Percentiles rank a stretch among this genome's conserved stretches.
Conservation (phyloP, 2,797 vertebrate genomes). For the Brachyrhaphis roseni region DNA sequence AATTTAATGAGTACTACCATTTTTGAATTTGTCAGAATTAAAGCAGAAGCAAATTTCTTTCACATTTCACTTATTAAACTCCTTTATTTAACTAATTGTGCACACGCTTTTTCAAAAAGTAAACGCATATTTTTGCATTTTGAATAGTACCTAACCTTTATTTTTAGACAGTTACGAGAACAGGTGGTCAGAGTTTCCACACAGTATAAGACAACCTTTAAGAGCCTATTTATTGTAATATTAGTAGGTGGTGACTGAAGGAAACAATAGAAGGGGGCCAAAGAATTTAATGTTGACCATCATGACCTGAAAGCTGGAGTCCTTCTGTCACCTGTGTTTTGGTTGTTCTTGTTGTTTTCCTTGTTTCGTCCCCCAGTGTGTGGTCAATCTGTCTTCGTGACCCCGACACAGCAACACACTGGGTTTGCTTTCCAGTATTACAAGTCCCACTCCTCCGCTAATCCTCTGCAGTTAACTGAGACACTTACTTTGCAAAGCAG, state of each 20-base stretch:
- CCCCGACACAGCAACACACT: slow-evolving; percentile 33
- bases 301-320: slow-evolving; percentile 59
- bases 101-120: slow-evolving; percentile 25
- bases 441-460: slow-evolving; percentile 34
- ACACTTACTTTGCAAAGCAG: slow-evolving; percentile 40
- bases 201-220: slow-evolving; percentile 21
- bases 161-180: slow-evolving; percentile 44
- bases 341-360: slow-evolving; percentile 59
- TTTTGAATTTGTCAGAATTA: slow-evolving; percentile 16
- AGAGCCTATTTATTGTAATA: slow-evolving; percentile 44
- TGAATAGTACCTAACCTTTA: slow-evolving; percentile 30
- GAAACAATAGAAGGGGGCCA: slow-evolving; percentile 47
- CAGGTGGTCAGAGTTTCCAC: slow-evolving; percentile 65
- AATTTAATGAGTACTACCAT: slow-evolving; percentile 29
- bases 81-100: slow-evolving; percentile 22
- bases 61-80: background rate
- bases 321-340: slow-evolving; percentile 67
- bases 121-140: slow-evolving; percentile 14
- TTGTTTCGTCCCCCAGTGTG: slow-evolving; percentile 53
- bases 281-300: slow-evolving; percentile 27
- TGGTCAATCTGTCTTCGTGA: slow-evolving; percentile 72
- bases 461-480: slow-evolving; percentile 32
- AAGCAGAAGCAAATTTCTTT: background rate
- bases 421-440: slow-evolving; percentile 27
- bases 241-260: slow-evolving; percentile 63